Evolutionary conservation across 2,888 invertebrate species (phyloP).

Genomic region (Diplazon laetatorius): DNA sequence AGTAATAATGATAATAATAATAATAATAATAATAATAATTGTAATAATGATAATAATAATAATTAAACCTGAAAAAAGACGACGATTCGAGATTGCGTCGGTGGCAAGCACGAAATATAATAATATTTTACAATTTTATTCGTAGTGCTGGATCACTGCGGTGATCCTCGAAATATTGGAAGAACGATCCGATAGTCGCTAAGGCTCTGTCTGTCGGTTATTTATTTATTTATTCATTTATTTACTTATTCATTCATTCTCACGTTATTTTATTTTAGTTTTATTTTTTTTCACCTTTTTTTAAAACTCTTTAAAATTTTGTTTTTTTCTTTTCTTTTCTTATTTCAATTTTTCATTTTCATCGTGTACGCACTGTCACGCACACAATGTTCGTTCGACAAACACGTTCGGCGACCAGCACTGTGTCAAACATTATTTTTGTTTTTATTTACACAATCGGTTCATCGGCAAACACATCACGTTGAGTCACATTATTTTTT

Average conservation of each 20-base stretch:
- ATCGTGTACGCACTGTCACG: constrained; percentile 18
- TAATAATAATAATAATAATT: too few relatives aligned
- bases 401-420: constrained; percentile 39
- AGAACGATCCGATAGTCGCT: constrained; percentile 68
- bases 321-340: too few relatives aligned
- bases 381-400: constrained; percentile 40
- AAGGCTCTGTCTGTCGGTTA: constrained; percentile 53
- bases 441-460: constrained; percentile 59
- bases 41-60: too few relatives aligned
- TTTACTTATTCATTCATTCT: too few relatives aligned
- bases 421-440: constrained; percentile 41
- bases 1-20: too few relatives aligned
- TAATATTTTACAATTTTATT: constrained; percentile 52
- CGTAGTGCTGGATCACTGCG: constrained; percentile 55
- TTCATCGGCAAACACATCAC: constrained; percentile 37
- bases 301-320: too few relatives aligned
- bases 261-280: too few relatives aligned
- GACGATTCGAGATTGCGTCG: constrained; percentile 52
- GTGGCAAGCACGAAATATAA: constrained; percentile 16
- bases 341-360: constrained; percentile 11
- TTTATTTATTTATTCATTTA: constrained; percentile 1
- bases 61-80: too few relatives aligned
- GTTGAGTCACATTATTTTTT: not conserved
- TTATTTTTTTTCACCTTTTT: too few relatives aligned
- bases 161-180: constrained; percentile 68